Base-by-base conservation (phyloP, 1,140 invertebrate genomes). In the Tachypleus tridentatus region DNA sequence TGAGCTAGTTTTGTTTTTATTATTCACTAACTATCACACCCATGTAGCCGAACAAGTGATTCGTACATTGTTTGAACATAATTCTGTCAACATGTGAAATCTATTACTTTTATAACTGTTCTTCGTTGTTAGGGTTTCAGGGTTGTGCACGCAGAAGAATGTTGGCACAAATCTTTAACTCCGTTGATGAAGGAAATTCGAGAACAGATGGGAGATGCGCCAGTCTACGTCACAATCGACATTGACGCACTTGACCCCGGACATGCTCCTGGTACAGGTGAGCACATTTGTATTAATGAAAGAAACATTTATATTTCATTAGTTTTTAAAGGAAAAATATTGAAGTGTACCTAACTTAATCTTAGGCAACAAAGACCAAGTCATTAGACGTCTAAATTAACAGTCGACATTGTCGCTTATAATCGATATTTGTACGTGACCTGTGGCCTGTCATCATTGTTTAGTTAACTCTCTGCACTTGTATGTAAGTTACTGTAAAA, bases 201-300 rank as follows among this genome's bases (percentile, higher is more conserved):
- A 4, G 58, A 68, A 8, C 64, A 68, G 58, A 68, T 68, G 61
- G 67, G 67, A 54, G 57, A 60, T 56, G 50, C 50, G 3, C 64
- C 64, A 1, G 64, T 68, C 9, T 68, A 68, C 49, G 64, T 68
- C 10, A 65, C 53, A 9, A 9, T 68, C 0, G 67, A 68, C 50
- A 68, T 68, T 29, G 67, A 68, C 62, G 67, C 67, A 6, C 61
- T 68, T 49, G 67, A 68, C 60, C 67, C 67, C 9, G 54, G 48
- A 49, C 65, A 51, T 54, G 67, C 67, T 51, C 67, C 67, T 58
- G 67, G 67, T 61, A 68, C 67, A 57, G 67, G 67, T 68, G 60
- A 4, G 10, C 9, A 3, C 58, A 11, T 49, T 49, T 3, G 29
- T 29, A 29, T 29, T 2, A 29, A 29, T 29, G 29, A 29, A 29